These are phyloP conservation scores for Thunnus albacares DNA, from an alignment of 2,797 vertebrate species.

Conservation along the genomic window DNA sequence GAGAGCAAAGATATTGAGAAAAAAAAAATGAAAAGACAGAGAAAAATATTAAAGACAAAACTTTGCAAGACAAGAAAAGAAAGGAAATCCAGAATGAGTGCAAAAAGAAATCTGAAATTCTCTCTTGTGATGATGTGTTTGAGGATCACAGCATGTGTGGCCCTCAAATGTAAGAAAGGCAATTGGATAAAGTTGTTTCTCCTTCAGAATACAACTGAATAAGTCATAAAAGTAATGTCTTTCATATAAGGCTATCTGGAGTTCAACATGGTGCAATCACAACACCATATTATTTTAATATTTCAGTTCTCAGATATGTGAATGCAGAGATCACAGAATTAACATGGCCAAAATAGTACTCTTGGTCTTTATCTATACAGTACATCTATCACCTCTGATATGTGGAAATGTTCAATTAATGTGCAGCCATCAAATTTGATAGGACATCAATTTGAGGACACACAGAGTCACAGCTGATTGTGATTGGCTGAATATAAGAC, in stretches of 20 bases:
- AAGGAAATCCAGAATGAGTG: conserved; percentile 32
- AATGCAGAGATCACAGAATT: not conserved
- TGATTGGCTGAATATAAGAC: no score
- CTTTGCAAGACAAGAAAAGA: conserved; percentile 5
- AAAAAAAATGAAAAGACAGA: conserved; percentile 49
- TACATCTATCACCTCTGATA: not conserved
- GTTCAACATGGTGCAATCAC: conserved; percentile 37
- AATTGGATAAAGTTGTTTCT: conserved; percentile 12
- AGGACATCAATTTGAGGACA: not conserved
- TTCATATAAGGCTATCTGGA: conserved; percentile 15
- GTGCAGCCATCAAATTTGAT: not conserved
- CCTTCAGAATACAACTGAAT: conserved; percentile 27
- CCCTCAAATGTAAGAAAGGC: conserved; percentile 12
- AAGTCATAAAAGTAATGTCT: conserved; percentile 20
- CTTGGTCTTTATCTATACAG: not conserved
- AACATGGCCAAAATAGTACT: not conserved
- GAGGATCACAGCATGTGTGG: conserved; percentile 32
- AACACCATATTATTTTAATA: not conserved
- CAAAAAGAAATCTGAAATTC: conserved; percentile 40
- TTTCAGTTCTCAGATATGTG: not conserved
- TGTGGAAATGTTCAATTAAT: not conserved
- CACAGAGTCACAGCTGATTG: no score
- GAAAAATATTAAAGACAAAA: conserved; percentile 38
- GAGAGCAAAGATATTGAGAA: not conserved
- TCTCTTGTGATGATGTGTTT: conserved; percentile 31